A percentile compares a stretch with the other conserved stretches of the same genome.
Evolutionary conservation across 2,888 invertebrate species (phyloP).

Genomic region (Drosophila anceps): DNA sequence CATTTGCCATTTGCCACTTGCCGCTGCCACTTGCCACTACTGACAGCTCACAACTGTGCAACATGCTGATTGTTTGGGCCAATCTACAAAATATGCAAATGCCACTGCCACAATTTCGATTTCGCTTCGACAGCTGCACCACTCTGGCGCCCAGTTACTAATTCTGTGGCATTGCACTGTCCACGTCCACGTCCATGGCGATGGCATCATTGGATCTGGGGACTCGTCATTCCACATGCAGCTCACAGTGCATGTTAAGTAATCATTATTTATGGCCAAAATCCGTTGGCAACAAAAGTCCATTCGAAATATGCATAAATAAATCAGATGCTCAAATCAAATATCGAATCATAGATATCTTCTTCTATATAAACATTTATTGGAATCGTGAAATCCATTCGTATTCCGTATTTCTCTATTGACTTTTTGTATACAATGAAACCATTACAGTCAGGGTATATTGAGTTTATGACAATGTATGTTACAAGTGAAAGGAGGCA

Average conservation of each 20-base stretch:
- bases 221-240: not conserved
- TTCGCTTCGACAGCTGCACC: constrained; percentile 27
- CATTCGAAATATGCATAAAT: constrained; percentile 6
- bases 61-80: constrained; percentile 36
- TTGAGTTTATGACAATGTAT: not conserved
- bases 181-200: not conserved
- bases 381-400: not conserved
- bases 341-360: constrained; percentile 5
- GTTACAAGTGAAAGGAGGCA: not conserved
- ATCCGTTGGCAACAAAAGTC: not conserved
- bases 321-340: constrained; percentile 5
- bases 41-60: constrained; percentile 7
- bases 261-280: constrained; percentile 8
- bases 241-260: constrained; percentile 2
- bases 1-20: constrained; percentile 7
- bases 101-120: constrained; percentile 26
- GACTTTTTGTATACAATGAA: not conserved
- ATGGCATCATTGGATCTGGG: not conserved
- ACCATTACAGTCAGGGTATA: not conserved
- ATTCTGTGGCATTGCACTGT: constrained; percentile 2
- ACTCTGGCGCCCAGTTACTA: not conserved
- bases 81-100: constrained; percentile 56
- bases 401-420: not conserved
- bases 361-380: not conserved
- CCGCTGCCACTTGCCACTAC: constrained; percentile 7